Base-by-base conservation (phyloP, 2,113 vertebrate species). In the Otocyon megalotis region DNA sequence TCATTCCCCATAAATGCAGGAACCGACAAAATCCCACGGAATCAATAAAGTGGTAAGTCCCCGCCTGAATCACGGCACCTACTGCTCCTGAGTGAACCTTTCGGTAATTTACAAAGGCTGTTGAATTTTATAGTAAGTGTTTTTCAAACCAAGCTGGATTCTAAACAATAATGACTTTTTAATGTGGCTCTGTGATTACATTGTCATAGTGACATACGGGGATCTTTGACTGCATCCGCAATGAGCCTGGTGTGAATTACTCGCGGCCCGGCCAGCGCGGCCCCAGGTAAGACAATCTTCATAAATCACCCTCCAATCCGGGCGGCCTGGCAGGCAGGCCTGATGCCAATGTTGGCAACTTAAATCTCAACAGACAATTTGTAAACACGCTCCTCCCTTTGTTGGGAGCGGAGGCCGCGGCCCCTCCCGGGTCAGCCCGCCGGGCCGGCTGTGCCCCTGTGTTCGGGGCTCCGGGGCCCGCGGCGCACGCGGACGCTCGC, bases 131-230 rank as follows among this genome's bases (percentile, higher is more conserved):
- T 99, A 99, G 99, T 98, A 99, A 99, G 99, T 99, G 99, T 99
- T 99, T 99, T 99, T 99, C 99, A 99, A 99, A 99, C 99, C 99
- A 99, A 99, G 99, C 98, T 98, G 97, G 98, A 99, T 99, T 99
- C 99, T 99, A 99, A 99, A 99, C 99, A 99, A 99, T 99, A 99
- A 99, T 99, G 99, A 99, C 99, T 99, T 99, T 99, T 99, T 99
- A 99, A 99, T 99, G 99, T 98, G 99, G 99, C 99, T 99, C 99
- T 99, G 99, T 99, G 99, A 99, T 99, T 99, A 99, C 99, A 99
- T 99, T 99, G 99, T 99, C 99, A 99, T 97, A 90, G 99, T 99
- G 99, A 99, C 99, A 99, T 99, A 99, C 98, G 98, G 98, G 94
- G 98, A 98, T 96, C 99, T 99, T 99, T 98, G 99, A 99, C 99